Conservation (phyloP, 2,797 vertebrate species). For the Melanitta fusca region DNA sequence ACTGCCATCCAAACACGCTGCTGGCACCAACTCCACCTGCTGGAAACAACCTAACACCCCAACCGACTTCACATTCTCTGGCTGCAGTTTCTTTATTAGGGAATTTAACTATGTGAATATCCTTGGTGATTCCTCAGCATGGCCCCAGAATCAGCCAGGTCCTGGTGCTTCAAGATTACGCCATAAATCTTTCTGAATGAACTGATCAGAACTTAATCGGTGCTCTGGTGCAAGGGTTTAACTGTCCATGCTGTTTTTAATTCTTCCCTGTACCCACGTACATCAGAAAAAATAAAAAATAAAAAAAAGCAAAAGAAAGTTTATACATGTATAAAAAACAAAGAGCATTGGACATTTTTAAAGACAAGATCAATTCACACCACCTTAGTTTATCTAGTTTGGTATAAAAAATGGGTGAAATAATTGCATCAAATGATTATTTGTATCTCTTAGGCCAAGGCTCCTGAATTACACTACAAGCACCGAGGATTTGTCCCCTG, state of each 20-base stretch:
- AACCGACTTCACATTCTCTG: neutral
- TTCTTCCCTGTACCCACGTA: neutral
- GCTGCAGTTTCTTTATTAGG: neutral
- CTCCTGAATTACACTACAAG: neutral
- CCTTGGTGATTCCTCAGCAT: neutral
- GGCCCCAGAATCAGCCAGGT: neutral
- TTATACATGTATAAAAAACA: neutral
- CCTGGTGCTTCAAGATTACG: neutral
- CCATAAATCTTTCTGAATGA: neutral
- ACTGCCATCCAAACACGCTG: neutral
- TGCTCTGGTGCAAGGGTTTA: neutral
- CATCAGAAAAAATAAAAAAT: neutral
- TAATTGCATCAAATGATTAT: neutral
- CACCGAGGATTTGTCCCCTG: neutral
- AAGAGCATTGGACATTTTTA: neutral
- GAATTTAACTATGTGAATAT: neutral
- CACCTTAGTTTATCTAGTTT: neutral
- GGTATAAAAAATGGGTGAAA: neutral
- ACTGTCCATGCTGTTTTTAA: neutral
- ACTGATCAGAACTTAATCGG: neutral
- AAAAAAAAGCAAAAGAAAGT: neutral
- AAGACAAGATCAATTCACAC: neutral
- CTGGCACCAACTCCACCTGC: slow-evolving; percentile 21
- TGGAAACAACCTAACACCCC: neutral
- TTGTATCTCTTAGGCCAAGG: neutral